Evolutionary conservation across 1,140 invertebrate species (phyloP).

Genomic region (Colletes latitarsis): DNA sequence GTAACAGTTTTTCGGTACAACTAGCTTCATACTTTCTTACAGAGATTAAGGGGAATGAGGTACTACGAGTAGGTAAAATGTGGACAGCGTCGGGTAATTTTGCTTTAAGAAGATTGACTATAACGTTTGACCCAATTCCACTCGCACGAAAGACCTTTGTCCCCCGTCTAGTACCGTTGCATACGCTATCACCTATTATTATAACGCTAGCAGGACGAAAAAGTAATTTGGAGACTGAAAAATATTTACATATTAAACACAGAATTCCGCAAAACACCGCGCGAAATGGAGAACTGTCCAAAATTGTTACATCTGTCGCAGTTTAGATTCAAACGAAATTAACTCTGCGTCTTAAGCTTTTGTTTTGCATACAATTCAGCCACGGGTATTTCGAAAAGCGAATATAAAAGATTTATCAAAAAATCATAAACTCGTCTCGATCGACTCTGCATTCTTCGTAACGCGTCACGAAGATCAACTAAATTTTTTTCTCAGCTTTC

Average conservation of each 20-base stretch:
- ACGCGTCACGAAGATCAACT: neutral
- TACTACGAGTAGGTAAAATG: too few relatives aligned
- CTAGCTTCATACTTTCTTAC: too few relatives aligned
- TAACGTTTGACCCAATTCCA: too few relatives aligned
- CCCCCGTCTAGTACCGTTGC: too few relatives aligned
- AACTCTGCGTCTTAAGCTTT: neutral
- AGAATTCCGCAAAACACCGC: neutral
- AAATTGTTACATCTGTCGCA: neutral
- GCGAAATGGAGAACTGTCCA: neutral
- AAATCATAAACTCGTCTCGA: neutral
- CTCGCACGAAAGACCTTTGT: too few relatives aligned
- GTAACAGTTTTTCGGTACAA: too few relatives aligned
- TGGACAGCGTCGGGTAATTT: neutral
- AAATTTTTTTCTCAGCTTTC: slow-evolving; percentile 20
- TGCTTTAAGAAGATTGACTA: neutral
- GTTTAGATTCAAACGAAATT: neutral
- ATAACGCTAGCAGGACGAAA: neutral
- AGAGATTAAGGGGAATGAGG: too few relatives aligned
- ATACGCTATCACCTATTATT: too few relatives aligned
- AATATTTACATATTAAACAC: neutral
- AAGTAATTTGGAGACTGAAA: neutral
- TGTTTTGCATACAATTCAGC: neutral
- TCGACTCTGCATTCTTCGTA: neutral
- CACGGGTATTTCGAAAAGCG: neutral
- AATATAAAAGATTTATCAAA: too few relatives aligned